These are phyloP conservation scores for Pterocles orientalis DNA, from an alignment of 2,113 vertebrate genomes.

Conservation along the genomic window DNA sequence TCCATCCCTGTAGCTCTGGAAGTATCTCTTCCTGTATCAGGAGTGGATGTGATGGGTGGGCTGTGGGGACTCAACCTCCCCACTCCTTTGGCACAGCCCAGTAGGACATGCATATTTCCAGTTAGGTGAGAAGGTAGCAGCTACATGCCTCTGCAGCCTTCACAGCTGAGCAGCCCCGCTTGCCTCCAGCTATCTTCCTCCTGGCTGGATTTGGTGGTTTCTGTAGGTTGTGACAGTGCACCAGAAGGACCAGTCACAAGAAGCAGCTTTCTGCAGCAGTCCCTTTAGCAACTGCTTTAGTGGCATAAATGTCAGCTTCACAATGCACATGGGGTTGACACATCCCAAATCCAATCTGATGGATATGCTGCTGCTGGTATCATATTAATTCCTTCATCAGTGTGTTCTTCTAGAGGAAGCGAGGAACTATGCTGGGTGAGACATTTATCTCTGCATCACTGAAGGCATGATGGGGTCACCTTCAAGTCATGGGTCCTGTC, in stretches of 20 bases:
- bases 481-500: neutral
- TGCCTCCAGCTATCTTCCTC: neutral
- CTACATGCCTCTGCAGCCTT: neutral
- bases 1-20: neutral
- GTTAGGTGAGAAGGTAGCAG: neutral
- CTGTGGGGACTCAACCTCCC: neutral
- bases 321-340: accelerated
- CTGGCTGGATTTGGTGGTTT: neutral
- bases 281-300: neutral
- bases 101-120: neutral
- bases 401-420: neutral
- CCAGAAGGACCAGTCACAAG: neutral
- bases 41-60: neutral
- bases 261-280: neutral
- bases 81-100: neutral
- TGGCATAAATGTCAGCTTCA: neutral
- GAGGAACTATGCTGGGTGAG: neutral
- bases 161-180: neutral
- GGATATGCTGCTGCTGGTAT: neutral
- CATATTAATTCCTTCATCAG: neutral
- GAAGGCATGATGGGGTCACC: neutral
- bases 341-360: neutral
- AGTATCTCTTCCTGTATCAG: neutral
- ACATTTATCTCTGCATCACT: neutral
- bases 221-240: neutral